Conservation (phyloP, 2,797 vertebrate species). For the Pangasius sanitwongsei region DNA sequence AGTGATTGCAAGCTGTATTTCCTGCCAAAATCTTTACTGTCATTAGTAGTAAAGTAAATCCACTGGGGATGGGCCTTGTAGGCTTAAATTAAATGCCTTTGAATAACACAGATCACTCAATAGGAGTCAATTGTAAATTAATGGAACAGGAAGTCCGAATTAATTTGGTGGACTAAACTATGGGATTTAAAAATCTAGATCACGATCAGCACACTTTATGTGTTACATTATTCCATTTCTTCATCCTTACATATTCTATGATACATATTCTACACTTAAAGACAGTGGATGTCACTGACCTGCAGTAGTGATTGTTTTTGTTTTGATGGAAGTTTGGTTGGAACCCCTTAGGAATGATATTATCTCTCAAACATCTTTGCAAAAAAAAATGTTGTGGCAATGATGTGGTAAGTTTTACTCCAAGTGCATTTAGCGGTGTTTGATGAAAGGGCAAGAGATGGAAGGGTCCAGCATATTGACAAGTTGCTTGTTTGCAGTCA, state of each 20-base stretch:
- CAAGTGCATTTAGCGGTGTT: neutral
- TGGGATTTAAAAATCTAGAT: neutral
- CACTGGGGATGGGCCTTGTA: neutral
- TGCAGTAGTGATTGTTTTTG: neutral
- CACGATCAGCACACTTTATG: neutral
- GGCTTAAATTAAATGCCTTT: neutral
- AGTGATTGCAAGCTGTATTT: neutral
- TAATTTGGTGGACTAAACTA: neutral
- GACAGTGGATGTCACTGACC: neutral
- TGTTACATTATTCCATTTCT: neutral
- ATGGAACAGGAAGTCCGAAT: too few relatives aligned
- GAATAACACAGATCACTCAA: neutral
- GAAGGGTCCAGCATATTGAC: neutral
- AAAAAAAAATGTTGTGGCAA: neutral
- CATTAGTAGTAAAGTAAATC: neutral
- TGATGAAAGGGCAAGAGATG: too few relatives aligned
- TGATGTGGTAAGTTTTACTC: neutral
- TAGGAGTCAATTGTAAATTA: neutral
- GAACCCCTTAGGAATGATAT: neutral
- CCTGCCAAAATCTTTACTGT: neutral
- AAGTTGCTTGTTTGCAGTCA: neutral
- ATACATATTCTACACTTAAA: neutral
- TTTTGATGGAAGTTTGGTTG: neutral
- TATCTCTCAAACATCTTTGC: neutral
- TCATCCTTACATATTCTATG: neutral